Evolutionary conservation across 1,140 invertebrate species (phyloP).

Genomic region (Phortica variegata): DNA sequence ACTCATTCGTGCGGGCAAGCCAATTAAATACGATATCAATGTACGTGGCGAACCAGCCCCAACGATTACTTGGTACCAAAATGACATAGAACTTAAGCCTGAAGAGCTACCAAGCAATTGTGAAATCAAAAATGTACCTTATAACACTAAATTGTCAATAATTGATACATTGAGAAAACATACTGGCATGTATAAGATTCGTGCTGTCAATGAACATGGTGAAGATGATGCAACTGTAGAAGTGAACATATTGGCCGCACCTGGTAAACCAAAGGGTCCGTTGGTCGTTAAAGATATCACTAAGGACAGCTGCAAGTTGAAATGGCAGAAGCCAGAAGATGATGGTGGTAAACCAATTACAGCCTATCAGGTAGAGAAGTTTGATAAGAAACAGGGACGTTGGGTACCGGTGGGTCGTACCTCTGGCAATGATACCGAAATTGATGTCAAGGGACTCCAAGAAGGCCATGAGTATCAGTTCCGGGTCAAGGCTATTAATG

Average conservation of each 20-base stretch:
- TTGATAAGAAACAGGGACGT: conserved; percentile 89
- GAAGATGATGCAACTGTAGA: conserved; percentile 92
- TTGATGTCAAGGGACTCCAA: conserved; percentile 87
- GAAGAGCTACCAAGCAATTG: conserved; percentile 65
- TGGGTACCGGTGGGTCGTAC: conserved; percentile 90
- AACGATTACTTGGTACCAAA: conserved; percentile 78
- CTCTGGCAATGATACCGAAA: conserved; percentile 72
- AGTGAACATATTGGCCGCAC: conserved; percentile 83
- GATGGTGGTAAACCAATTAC: conserved; percentile 96
- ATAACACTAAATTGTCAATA: conserved; percentile 90
- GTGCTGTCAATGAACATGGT: conserved; percentile 89
- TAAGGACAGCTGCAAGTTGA: conserved; percentile 82
- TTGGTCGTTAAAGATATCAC: conserved; percentile 91
- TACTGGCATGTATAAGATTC: conserved; percentile 87
- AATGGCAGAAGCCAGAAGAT: conserved; percentile 97
- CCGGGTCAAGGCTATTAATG: conserved; percentile 95
- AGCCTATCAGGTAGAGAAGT: conserved; percentile 95
- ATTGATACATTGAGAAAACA: conserved; percentile 80
- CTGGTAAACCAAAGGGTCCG: conserved; percentile 84
- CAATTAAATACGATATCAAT: conserved; percentile 90
- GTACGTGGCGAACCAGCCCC: conserved; percentile 93
- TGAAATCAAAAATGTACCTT: conserved; percentile 86
- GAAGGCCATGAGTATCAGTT: conserved; percentile 96
- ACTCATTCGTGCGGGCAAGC: conserved; percentile 86
- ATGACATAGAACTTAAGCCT: conserved; percentile 60